phyloP scores from a whole-genome alignment of 2,113 vertebrate species.

The Paracanthobrama guichenoti region DNA sequence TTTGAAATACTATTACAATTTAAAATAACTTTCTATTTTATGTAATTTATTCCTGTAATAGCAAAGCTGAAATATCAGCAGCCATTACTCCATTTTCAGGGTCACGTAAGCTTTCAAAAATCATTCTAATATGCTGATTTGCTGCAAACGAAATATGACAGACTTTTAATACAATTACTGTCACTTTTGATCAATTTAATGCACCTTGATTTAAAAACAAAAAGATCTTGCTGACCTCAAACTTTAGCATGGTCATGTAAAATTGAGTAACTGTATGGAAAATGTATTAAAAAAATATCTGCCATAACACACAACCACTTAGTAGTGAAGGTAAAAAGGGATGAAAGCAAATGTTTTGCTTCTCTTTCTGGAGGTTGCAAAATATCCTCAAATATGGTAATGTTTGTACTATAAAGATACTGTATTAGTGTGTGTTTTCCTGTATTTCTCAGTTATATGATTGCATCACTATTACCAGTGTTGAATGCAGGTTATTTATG shows the following conservation, averaged over 20 bases:
- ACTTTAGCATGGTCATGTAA: neutral
- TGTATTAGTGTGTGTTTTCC: slow-evolving; percentile 9
- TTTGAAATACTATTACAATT: neutral
- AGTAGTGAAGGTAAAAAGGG: neutral
- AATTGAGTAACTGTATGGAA: neutral
- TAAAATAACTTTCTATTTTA: neutral
- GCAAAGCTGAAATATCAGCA: neutral
- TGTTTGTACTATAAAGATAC: neutral
- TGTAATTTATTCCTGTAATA: neutral
- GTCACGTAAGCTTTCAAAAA: neutral
- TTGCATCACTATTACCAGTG: neutral
- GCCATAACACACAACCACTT: too few species aligned
- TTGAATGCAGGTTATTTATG: slow-evolving; percentile 21
- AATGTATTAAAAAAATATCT: neutral
- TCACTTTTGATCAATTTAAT: too few species aligned
- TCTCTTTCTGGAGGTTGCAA: neutral
- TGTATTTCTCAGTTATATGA: neutral
- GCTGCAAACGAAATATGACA: neutral
- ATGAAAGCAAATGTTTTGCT: neutral
- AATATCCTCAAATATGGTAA: neutral
- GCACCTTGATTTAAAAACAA: neutral
- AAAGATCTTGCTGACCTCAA: neutral
- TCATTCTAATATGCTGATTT: neutral
- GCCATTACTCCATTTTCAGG: neutral
- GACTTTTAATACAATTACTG: too few species aligned